Base-by-base conservation (phyloP, 2,113 vertebrate genomes). In the Macquaria ambigua region DNA sequence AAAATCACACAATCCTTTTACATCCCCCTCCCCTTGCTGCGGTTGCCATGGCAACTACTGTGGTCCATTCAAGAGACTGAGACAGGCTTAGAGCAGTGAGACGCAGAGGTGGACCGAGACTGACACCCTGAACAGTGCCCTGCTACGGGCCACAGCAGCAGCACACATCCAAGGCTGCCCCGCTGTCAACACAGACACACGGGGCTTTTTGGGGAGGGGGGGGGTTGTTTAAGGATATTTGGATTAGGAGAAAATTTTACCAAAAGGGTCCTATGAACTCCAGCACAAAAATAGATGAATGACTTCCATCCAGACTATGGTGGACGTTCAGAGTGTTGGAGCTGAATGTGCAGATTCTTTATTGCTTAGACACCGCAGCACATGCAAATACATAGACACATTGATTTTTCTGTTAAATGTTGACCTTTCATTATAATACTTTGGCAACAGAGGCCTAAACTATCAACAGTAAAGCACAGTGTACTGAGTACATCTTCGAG, bases 21-120 rank as follows among this genome's bases (percentile, higher is more conserved):
- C 21, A 15, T 14, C 16, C 11, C 3, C 10, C 34, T 21, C 8
- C 64, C 28, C 58, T 21, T 39, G 5, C 74, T 61, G 8, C 0
- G 25, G 77, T 84, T 86, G 55, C 77, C 64, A 52, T 34, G 68
- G 87, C 56, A 83, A 86, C 87, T 6, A 15, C 55, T 43, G 15
- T 0, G 2, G 61, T 70, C 61, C 61, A 20, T 68, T 73, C 77
- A 43, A 31, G 61, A 76, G 23, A 59, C 39, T 41, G 76, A 70
- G 56, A 63, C 56, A 15, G 68, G 53, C 67, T 68, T 9, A 4
- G 48, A 84, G 68, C 86, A 3, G 25, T 39, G 43, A 64, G 37
- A 64, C 1, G 15, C 53, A 41, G 34, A 82, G 83, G 71, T 59
- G 43, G 53, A 56, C 62, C 9, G 53, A 55, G 61, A 59, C 37